These are phyloP conservation scores for Brachionus paranguensis DNA, from an alignment of 1,140 invertebrate species.

Conservation along the genomic window DNA sequence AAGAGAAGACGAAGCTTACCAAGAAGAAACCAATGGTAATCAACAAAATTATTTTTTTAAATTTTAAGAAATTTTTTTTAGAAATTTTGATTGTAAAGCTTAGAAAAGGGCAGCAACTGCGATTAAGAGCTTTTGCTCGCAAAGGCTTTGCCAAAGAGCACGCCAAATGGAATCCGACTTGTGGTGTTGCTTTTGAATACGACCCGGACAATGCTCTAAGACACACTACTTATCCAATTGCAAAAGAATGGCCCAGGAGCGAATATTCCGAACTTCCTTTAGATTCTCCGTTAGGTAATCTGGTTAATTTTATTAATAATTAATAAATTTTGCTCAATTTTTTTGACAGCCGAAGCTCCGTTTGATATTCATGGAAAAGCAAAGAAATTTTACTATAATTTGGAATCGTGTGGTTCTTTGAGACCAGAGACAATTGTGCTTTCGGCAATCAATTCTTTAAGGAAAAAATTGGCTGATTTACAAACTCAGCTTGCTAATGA, in stretches of 20 bases:
- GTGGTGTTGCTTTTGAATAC: constrained; percentile 96
- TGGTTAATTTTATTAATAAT: not conserved
- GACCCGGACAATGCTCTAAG: constrained; percentile 96
- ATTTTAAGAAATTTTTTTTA: constrained; percentile 37
- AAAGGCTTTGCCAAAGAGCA: constrained; percentile 97
- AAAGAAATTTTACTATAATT: constrained; percentile 94
- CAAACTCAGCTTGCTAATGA: constrained; percentile 62
- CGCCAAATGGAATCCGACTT: constrained; percentile 99
- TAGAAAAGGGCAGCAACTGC: constrained; percentile 92
- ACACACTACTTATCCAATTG: constrained; percentile 91
- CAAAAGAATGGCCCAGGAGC: constrained; percentile 78
- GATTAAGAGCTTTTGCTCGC: constrained; percentile 88
- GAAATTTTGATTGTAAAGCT: constrained; percentile 90
- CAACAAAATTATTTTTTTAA: not conserved
- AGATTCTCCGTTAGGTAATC: not conserved
- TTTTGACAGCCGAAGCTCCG: constrained; percentile 66
- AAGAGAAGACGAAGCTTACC: constrained; percentile 82
- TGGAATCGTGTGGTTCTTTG: constrained; percentile 85
- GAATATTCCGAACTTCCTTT: constrained; percentile 23
- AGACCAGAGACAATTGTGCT: constrained; percentile 94
- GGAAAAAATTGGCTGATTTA: constrained; percentile 90
- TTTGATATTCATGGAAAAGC: constrained; percentile 88
- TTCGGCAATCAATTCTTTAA: constrained; percentile 82
- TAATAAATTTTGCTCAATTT: not conserved
- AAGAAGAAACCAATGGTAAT: constrained; percentile 61